A percentile compares a stretch with the other conserved stretches of the same genome.
Evolutionary conservation across 2,113 vertebrate species (phyloP).

Genomic region (Merops nubicus): DNA sequence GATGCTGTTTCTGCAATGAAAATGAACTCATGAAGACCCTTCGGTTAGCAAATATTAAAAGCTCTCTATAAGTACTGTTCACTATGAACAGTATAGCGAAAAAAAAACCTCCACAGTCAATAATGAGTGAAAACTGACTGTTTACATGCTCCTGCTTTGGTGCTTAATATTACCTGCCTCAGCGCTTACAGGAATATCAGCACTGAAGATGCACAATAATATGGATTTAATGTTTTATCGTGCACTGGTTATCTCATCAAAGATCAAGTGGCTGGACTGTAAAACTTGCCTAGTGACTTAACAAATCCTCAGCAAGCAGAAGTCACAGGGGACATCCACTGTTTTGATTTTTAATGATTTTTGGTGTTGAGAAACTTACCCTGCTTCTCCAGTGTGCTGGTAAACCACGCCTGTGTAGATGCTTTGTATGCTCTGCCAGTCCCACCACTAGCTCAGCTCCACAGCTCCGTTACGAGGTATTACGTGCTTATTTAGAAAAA

Average conservation of each 20-base stretch:
- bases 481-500: neutral
- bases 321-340: neutral
- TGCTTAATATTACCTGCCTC: neutral
- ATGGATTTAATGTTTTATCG: neutral
- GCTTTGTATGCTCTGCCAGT: neutral
- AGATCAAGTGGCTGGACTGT: neutral
- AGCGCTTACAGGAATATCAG: neutral
- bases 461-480: neutral
- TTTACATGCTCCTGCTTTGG: neutral
- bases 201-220: neutral
- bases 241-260: neutral
- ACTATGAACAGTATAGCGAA: neutral
- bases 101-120: fast-evolving
- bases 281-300: neutral
- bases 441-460: neutral
- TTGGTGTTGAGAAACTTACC: neutral
- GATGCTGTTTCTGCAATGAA: neutral
- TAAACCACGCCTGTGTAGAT: neutral
- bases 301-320: neutral
- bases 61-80: neutral
- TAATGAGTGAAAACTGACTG: neutral
- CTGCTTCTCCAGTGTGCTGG: fast-evolving
- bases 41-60: neutral
- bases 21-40: neutral
- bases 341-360: neutral